Conservation (phyloP, 1,140 invertebrate genomes). For the Bombus consobrinus region DNA sequence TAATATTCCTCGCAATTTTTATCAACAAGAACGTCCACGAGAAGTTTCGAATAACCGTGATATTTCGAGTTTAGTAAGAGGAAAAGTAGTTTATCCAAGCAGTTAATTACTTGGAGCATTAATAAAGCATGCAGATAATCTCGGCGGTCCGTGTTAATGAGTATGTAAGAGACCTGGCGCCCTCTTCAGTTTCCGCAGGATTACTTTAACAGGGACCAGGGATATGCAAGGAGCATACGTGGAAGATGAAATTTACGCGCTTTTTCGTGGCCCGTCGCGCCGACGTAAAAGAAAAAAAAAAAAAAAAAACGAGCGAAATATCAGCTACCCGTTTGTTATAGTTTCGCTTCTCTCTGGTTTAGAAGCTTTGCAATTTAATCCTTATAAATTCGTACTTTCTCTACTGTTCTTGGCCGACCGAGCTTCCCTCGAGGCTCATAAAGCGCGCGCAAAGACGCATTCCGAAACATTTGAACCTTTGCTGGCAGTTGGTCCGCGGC, state of each 20-base stretch:
- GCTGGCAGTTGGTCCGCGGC: background rate
- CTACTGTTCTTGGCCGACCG: background rate
- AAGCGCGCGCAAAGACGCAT: background rate
- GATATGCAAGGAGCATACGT: constrained; percentile 43
- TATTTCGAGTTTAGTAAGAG: constrained; percentile 20
- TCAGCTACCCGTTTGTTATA: background rate
- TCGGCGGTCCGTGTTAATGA: constrained; percentile 59
- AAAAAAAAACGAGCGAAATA: background rate
- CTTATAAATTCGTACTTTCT: constrained; percentile 28
- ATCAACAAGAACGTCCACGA: constrained; percentile 27
- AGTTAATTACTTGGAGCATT: constrained; percentile 46
- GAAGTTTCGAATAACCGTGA: constrained; percentile 44
- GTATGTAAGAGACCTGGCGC: constrained; percentile 45
- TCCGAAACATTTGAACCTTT: background rate
- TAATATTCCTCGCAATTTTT: constrained; percentile 6
- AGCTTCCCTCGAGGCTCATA: background rate
- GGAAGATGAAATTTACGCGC: constrained; percentile 34
- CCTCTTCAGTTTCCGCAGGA: background rate
- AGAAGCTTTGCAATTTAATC: constrained; percentile 24
- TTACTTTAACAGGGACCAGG: constrained; percentile 46
- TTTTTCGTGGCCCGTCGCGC: background rate
- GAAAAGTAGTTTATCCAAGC: constrained; percentile 31
- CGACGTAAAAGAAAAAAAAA: background rate
- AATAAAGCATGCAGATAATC: constrained; percentile 61
- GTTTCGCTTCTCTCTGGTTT: background rate